Base-by-base conservation (phyloP, 2,113 vertebrate genomes). In the Bostrychus sinensis region DNA sequence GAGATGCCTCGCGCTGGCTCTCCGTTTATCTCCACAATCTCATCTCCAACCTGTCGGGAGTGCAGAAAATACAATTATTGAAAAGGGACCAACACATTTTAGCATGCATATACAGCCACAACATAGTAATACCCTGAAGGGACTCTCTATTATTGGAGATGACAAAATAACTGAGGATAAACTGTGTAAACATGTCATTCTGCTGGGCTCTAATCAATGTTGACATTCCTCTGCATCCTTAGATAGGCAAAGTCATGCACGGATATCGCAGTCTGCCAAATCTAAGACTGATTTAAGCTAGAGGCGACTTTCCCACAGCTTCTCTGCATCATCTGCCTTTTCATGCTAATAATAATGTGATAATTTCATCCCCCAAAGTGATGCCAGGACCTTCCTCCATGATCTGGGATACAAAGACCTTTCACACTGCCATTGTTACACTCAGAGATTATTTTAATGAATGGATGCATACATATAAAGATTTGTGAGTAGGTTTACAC, bases 11-110 rank as follows among this genome's bases (percentile, higher is more conserved):
- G 95, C 1, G 97, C 98, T 9, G 96, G 94, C 54, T 99, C 97
- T 20, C 96, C 95, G 3, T 98, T 98, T 68, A 99, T 99, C 87
- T 99, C 97, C 70, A 99, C 97, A 17, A 99, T 98, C 83, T 99
- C 97, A 90, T 99, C 97, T 43, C 97, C 97, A 32, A 99, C 97
- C 97, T 99, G 87, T 59, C 45, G 69, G 46, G 8, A 70, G 28
- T 2, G 36, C 37, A 70, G 7, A 60, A 66, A 55, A 61, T 5
- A 5, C 17, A 63, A 26, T 58, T 43, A 62, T 23, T 16, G 55
- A 17, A 72, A 46, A 63, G 32, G 32, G 60, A 51, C 26, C 43
- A 25, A 20, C 41, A 17, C 22, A 43, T 25, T 20, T 34, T n/a
- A 32, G 41, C 45, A 16, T 2, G 4, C 48, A 48, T 13, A 36